Evolutionary conservation across 1,140 invertebrate species (phyloP), one percentile per base, ranked within the genome.

Genomic region (Copidosoma floridanum): DNA sequence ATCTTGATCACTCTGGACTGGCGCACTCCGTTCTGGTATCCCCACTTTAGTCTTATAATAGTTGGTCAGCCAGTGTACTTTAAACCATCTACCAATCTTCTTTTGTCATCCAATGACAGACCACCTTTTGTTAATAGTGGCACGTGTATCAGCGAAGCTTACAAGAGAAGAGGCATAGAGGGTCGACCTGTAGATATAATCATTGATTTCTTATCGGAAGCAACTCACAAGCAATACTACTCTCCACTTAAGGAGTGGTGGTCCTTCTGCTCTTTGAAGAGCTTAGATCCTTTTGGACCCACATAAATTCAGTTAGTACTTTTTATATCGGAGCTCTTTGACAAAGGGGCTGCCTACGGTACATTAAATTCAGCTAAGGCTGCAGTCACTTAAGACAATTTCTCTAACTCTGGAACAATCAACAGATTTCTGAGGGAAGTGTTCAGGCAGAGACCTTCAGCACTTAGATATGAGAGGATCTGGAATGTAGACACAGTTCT

Each of bases 361-460:
- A 47, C 68, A 0, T 10, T 73, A 10, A 71, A 71, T 57, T 57
- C 37, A 2, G 12, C 16, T n/a, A 26, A 46, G 41, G 54, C 58
- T 41, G 68, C 67, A 35, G 58, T 66, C 14, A 35, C 57, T 5
- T 4, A 29, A 29, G 14, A 35, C 8, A 38, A 55, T 14, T 46
- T 66, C 11, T 53, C 47, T 16, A 16, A 46, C 4, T 62, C 68
- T 26, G 46, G 56, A 8, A n/a, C 27, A 23, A 54, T 71, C 2
- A 57, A 47, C 43, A 46, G 70, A 21, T 66, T 71, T 21, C 48
- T 71, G 0, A 73, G 67, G 57, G 70, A 66, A 2, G 37, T 63
- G 29, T 72, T 47, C 46, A 70, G 56, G 37, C 29, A 38, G n/a
- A 68, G 56, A 48, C 73, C 69, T n/a, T n/a, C n/a, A n/a, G n/a